Conservation (phyloP, 1,140 invertebrate genomes). For the Prorops nasuta region DNA sequence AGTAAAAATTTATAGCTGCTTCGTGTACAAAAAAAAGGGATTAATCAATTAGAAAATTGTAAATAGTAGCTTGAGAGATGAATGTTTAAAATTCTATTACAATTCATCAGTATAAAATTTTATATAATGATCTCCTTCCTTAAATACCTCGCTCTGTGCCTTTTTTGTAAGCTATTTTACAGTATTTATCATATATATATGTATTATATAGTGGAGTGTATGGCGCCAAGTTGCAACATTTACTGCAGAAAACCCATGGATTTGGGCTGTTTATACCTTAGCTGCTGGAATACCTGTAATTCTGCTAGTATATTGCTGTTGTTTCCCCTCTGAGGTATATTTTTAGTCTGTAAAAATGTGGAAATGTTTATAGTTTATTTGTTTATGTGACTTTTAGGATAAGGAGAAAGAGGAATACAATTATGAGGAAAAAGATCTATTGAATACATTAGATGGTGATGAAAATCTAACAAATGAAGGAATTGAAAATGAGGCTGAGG, state of each 20-base stretch:
- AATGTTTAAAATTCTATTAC: too few species aligned
- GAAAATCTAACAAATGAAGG: constrained; percentile 19
- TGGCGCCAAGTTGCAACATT: constrained; percentile 77
- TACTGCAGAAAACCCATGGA: constrained; percentile 86
- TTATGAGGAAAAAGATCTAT: constrained; percentile 43
- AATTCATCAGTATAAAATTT: too few species aligned
- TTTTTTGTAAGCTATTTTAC: too few species aligned
- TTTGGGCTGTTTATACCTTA: constrained; percentile 85
- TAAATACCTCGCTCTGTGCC: too few species aligned
- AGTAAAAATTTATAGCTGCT: too few species aligned
- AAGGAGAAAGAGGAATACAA: constrained; percentile 60
- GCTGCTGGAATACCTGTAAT: constrained; percentile 75
- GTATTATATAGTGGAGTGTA: constrained; percentile 71
- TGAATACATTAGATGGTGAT: constrained; percentile 10
- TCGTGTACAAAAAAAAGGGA: too few species aligned
- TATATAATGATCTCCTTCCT: too few species aligned
- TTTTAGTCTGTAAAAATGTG: constrained; percentile 3
- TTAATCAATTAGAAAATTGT: too few species aligned
- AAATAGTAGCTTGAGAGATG: too few species aligned
- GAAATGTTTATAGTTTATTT: neutral
- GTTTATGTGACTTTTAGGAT: constrained; percentile 1
- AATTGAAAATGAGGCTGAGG: constrained; percentile 14
- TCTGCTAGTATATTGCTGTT: constrained; percentile 82
- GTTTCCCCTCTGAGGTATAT: constrained; percentile 59
- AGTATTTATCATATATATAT: too few species aligned